Evolutionary conservation across 30 jellyfish, hydroid and myxozoan genomes (phyloP).

Genomic region (Aurelia coerulea): DNA sequence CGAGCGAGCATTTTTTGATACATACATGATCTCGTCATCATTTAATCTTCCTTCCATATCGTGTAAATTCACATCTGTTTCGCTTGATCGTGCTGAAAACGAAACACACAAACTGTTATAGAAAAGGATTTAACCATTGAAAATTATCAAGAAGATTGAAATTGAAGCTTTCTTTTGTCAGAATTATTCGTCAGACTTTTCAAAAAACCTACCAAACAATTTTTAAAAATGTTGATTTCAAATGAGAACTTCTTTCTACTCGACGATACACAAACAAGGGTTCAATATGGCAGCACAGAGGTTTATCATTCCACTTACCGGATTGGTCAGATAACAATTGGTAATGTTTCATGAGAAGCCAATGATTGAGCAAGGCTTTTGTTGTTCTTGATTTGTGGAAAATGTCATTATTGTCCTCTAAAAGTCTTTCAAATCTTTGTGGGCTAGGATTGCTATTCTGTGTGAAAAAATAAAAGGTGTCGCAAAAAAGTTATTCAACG

Average conservation of each 20-base stretch:
- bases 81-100: slow-evolving; percentile 44
- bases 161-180: too few relatives aligned
- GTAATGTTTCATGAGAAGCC: slow-evolving; percentile 94
- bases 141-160: too few relatives aligned
- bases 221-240: too few relatives aligned
- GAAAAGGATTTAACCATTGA: neutral
- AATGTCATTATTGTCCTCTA: slow-evolving; percentile 50
- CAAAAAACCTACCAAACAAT: too few relatives aligned
- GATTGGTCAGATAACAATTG: slow-evolving; percentile 84
- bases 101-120: neutral
- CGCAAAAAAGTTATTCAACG: neutral
- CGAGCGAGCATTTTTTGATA: neutral
- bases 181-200: too few relatives aligned
- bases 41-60: slow-evolving; percentile 81
- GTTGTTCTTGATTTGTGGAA: slow-evolving; percentile 93
- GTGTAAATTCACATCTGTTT: slow-evolving; percentile 57
- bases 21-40: slow-evolving; percentile 90
- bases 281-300: too few relatives aligned
- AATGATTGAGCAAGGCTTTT: slow-evolving; percentile 75
- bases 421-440: slow-evolving; percentile 61
- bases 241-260: too few relatives aligned
- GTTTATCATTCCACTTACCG: slow-evolving; percentile 37
- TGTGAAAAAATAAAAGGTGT: neutral
- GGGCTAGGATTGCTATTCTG: slow-evolving; percentile 64
- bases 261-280: too few relatives aligned